Conservation (phyloP, 1,140 invertebrate genomes). For the Adoxophyes honmai region DNA sequence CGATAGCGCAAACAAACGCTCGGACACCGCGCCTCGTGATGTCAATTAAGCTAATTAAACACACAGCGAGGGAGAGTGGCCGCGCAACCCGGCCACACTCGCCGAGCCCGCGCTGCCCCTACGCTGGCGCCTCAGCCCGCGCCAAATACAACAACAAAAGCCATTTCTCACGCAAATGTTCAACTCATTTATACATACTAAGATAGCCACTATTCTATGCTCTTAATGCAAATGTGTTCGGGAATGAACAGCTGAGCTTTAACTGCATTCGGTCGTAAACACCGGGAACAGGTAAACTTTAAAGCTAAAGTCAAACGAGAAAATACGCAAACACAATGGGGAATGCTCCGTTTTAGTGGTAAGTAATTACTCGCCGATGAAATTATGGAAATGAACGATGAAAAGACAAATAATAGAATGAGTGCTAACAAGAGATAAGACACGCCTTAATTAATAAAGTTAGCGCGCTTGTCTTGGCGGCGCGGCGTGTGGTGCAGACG, state of each 20-base stretch:
- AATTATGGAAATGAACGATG: slow-evolving; percentile 76
- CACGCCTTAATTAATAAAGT: slow-evolving; percentile 77
- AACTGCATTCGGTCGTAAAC: slow-evolving; percentile 20
- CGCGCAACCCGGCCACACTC: slow-evolving; percentile 36
- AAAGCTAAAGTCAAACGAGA: slow-evolving; percentile 42
- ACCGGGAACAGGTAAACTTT: slow-evolving; percentile 36
- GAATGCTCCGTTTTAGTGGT: slow-evolving; percentile 56
- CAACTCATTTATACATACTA: neutral
- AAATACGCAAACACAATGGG: slow-evolving; percentile 68
- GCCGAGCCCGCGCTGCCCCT: slow-evolving; percentile 36
- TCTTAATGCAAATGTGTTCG: slow-evolving; percentile 8
- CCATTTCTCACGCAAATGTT: slow-evolving; percentile 39
- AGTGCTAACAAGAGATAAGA: slow-evolving; percentile 77
- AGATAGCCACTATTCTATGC: neutral
- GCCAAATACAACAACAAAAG: slow-evolving; percentile 41
- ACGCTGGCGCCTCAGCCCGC: slow-evolving; percentile 52
- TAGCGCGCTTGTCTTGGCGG: slow-evolving; percentile 64
- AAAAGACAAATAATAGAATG: slow-evolving; percentile 77
- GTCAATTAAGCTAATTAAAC: slow-evolving; percentile 77
- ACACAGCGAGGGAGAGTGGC: slow-evolving; percentile 56
- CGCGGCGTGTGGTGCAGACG: slow-evolving; percentile 39
- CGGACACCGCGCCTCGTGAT: slow-evolving; percentile 71
- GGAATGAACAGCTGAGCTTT: slow-evolving; percentile 8
- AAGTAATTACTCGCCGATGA: slow-evolving; percentile 72
- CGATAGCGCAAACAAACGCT: slow-evolving; percentile 73